A percentile compares a stretch with the other conserved stretches of the same genome.
These are phyloP conservation scores for Hemaris fuciformis DNA, from an alignment of 2,888 invertebrate genomes.

Conservation along the genomic window DNA sequence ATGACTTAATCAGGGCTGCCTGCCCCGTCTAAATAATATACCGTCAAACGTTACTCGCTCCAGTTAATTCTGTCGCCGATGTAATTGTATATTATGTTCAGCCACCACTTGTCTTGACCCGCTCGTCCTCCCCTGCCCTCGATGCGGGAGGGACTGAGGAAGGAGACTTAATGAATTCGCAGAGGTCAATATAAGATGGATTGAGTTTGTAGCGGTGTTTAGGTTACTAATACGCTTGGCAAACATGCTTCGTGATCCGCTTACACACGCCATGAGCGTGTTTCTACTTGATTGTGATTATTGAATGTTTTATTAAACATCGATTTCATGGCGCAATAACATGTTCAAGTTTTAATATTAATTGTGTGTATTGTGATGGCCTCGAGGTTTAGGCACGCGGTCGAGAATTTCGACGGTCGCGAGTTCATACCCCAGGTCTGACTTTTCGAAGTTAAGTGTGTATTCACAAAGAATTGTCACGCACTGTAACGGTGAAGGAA, in stretches of 20 bases:
- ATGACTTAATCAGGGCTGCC: conserved; percentile 56
- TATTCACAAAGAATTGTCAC: no score
- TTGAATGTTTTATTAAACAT: conserved; percentile 27
- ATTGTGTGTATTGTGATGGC: no score
- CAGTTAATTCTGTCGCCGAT: conserved; percentile 54
- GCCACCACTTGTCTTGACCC: conserved; percentile 43
- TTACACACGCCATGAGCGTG: conserved; percentile 45
- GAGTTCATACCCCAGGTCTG: no score
- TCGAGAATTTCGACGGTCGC: no score
- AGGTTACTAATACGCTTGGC: conserved; percentile 62
- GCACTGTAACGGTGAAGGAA: no score
- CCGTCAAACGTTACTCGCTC: conserved; percentile 58
- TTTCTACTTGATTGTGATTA: conserved; percentile 37
- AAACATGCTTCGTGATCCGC: conserved; percentile 62
- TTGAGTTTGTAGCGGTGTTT: conserved; percentile 51
- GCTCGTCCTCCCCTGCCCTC: conserved; percentile 21
- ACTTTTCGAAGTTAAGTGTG: no score
- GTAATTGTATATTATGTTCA: conserved; percentile 43
- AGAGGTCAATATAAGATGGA: conserved; percentile 42
- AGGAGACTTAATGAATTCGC: conserved; percentile 24
- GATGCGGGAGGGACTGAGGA: conserved; percentile 17
- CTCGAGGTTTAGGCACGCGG: no score
- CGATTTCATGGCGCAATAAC: conserved; percentile 27
- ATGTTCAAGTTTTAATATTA: neutral
- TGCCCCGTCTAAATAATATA: conserved; percentile 58